Base-by-base conservation (phyloP, 2,113 vertebrate species). In the Caloenas nicobarica region DNA sequence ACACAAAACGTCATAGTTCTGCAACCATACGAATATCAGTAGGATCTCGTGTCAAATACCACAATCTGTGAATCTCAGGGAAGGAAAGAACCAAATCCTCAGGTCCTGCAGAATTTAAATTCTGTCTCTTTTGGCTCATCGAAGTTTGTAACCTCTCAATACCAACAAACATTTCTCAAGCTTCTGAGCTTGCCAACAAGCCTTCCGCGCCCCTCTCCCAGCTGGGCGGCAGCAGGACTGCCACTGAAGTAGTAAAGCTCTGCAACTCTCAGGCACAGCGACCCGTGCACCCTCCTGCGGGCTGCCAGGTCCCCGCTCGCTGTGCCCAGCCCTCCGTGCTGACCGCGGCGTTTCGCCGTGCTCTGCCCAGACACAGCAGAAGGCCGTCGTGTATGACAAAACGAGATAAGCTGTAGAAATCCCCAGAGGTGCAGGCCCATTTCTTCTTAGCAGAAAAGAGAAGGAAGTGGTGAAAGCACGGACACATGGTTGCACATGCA, bases 391-490 rank as follows among this genome's bases (percentile, higher is more conserved):
- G 0, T 46, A 33, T 17, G 15, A 82, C 46, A 84, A 76, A 71
- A 70, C 1, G 4, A 51, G 31, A 81, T 76, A 42, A 69, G 54
- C 53, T 81, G 60, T 9, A 90, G 71, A 93, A 81, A 64, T 28
- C 89, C 81, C 79, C 89, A 80, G 86, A 2, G 3, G 51, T 16
- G 57, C 88, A 86, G 76, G 46, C 44, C 58, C 46, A 26, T 80
- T 86, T 93, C 90, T 95, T 84, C 71, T 92, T 58, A 78, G 31
- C 15, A 86, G 69, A 95, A 94, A 76, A 56, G 89, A 93, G 86
- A 93, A 96, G 94, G 95, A 96, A 96, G 93, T 91, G 92, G 61
- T 72, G 81, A 88, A 91, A 71, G 61, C 73, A 61, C 3, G 19
- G 82, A 81, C 80, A 50, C 26, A 29, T 3, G 36, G 57, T 92